A percentile compares a stretch with the other conserved stretches of the same genome.
Evolutionary conservation across 1,140 invertebrate genomes (phyloP).

Genomic region (Apis cerana): DNA sequence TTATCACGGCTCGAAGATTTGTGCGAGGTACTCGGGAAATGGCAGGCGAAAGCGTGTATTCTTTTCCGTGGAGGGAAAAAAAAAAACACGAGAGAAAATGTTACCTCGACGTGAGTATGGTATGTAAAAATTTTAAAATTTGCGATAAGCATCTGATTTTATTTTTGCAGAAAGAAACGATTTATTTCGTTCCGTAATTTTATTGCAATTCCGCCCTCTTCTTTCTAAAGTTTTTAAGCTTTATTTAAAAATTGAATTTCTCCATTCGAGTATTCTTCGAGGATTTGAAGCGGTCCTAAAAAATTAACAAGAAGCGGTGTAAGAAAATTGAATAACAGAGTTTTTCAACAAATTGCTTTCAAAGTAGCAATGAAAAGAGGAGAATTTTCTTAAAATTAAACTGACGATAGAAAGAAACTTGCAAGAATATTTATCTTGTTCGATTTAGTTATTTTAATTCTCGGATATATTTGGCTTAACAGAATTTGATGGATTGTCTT

Average conservation of each 20-base stretch:
- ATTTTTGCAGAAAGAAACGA: background rate
- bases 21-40: slow-evolving; percentile 4
- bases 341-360: background rate
- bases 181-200: background rate
- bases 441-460: too few relatives aligned
- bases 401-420: background rate
- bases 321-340: background rate
- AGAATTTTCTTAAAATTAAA: background rate
- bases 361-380: too few relatives aligned
- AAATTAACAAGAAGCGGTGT: background rate
- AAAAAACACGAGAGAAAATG: background rate
- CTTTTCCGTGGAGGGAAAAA: background rate
- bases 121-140: background rate
- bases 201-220: too few relatives aligned
- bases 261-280: background rate
- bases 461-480: too few relatives aligned
- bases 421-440: background rate
- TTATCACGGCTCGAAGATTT: background rate
- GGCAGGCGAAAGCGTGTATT: background rate
- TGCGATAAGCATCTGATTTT: background rate
- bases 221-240: background rate
- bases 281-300: too few relatives aligned
- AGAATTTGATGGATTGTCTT: too few relatives aligned
- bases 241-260: slow-evolving; percentile 7
- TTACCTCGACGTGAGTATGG: background rate